phyloP scores from a whole-genome alignment of 2,797 vertebrate species.

The Tapera naevia region DNA sequence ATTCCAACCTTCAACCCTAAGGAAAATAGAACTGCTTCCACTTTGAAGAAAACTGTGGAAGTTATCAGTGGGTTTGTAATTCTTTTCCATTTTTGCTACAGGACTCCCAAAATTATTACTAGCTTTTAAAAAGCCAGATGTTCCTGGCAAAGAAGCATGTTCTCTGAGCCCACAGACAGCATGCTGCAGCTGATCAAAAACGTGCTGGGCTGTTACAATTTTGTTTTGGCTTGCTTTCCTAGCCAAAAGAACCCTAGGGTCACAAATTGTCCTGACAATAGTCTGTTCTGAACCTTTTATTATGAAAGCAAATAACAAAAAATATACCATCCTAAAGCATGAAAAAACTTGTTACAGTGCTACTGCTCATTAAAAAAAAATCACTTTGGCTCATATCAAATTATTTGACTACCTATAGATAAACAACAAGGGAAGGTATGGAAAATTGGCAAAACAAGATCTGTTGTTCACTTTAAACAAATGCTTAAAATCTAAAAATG shows the following conservation, averaged over 20 bases:
- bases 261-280: conserved; percentile 9
- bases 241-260: conserved; percentile 4
- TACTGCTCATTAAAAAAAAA: neutral
- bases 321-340: neutral
- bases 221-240: conserved; percentile 3
- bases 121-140: conserved; percentile 46
- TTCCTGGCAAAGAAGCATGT: conserved; percentile 2
- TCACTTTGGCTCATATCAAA: neutral
- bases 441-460: neutral
- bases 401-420: neutral
- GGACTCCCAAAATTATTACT: conserved; percentile 20
- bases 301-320: conserved; percentile 32
- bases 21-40: conserved; percentile 4
- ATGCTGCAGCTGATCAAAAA: neutral
- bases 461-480: neutral
- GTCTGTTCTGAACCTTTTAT: neutral
- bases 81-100: neutral
- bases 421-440: neutral
- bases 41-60: neutral
- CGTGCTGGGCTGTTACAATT: conserved; percentile 25
- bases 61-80: neutral
- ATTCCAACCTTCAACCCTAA: neutral
- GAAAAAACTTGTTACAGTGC: neutral
- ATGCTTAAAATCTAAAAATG: neutral
- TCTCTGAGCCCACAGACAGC: neutral